phyloP scores from a whole-genome alignment of 2,797 vertebrate genomes.

The Pitangus sulphuratus region DNA sequence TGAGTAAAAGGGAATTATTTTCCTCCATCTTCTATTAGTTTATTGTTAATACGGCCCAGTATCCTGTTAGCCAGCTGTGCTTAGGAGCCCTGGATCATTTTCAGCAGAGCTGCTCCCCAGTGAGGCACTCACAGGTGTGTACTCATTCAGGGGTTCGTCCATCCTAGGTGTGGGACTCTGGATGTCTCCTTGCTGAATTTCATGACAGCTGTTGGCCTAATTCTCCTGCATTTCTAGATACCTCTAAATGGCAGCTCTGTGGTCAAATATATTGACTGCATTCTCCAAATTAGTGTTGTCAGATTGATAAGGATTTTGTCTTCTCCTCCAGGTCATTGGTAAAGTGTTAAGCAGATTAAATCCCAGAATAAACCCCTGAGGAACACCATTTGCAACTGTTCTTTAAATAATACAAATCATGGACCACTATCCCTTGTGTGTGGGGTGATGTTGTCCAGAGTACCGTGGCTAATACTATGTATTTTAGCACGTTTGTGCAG shows the following conservation, averaged over 20 bases:
- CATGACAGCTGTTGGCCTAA: not conserved
- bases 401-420: not conserved
- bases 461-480: not conserved
- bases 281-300: not conserved
- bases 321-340: not conserved
- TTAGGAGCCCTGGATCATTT: not conserved
- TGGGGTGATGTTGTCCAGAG: not conserved
- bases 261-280: not conserved
- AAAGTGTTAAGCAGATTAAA: not conserved
- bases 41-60: not conserved
- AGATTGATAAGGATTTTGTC: not conserved
- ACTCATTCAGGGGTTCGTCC: not conserved
- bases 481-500: not conserved
- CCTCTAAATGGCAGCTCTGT: not conserved
- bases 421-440: not conserved
- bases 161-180: not conserved
- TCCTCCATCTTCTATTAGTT: not conserved
- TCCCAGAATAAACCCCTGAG: not conserved
- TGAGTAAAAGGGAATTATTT: not conserved
- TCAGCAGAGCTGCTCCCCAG: not conserved
- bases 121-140: not conserved
- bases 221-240: not conserved
- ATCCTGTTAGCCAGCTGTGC: not conserved
- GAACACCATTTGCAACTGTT: not conserved
- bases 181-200: not conserved